These are phyloP conservation scores for Cinara cedri DNA, from an alignment of 2,888 invertebrate species.

Conservation along the genomic window DNA sequence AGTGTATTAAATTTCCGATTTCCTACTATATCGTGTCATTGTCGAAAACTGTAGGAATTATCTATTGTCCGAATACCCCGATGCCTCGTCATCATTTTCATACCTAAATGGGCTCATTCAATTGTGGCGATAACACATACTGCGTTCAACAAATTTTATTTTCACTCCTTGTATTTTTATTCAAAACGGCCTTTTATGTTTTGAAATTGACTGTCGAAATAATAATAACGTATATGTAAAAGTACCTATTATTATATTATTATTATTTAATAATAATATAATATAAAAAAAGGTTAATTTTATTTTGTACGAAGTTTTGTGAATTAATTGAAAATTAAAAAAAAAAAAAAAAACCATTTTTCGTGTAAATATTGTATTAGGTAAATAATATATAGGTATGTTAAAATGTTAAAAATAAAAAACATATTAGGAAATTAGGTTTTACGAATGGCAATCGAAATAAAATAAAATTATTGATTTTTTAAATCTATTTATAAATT, in stretches of 20 bases:
- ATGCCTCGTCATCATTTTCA: not conserved
- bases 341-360: not conserved
- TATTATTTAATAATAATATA: not conserved
- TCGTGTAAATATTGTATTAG: too few relatives aligned
- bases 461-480: too few relatives aligned
- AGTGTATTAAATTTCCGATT: constrained; percentile 30
- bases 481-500: too few relatives aligned
- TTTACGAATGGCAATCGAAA: too few relatives aligned
- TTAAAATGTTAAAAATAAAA: too few relatives aligned
- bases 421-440: too few relatives aligned
- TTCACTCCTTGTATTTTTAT: constrained; percentile 8
- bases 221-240: too few relatives aligned
- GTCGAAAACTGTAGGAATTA: constrained; percentile 1
- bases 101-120: constrained; percentile 20
- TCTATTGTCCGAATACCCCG: constrained; percentile 5
- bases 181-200: constrained; percentile 3
- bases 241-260: not conserved
- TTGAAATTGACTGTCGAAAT: constrained; percentile 7
- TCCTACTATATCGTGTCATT: constrained; percentile 5
- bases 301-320: not conserved
- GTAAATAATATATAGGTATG: too few relatives aligned
- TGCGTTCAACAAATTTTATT: constrained; percentile 26
- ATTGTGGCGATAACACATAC: constrained; percentile 37
- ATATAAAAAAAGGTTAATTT: not conserved
- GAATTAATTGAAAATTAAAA: not conserved